Percentiles rank a stretch among this genome's conserved stretches.
phyloP scores from a whole-genome alignment of 1,140 invertebrate genomes.

The Trialeurodes vaporariorum region DNA sequence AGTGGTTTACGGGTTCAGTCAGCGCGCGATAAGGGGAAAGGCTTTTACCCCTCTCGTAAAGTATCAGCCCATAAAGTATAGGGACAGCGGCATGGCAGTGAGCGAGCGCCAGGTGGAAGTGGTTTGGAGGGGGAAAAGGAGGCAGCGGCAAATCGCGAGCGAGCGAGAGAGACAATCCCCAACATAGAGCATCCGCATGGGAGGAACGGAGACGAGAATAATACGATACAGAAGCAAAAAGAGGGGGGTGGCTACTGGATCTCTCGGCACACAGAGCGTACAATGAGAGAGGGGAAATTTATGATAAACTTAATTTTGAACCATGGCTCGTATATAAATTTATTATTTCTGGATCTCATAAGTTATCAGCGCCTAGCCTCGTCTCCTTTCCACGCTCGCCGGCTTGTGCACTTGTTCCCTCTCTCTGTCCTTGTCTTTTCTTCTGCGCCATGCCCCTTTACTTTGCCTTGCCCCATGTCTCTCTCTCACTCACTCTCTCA shows the following conservation, averaged over 20 bases:
- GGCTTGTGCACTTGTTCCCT: neutral
- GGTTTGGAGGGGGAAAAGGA: neutral
- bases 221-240: neutral
- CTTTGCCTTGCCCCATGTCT: too few relatives aligned
- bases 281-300: neutral
- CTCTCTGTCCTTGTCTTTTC: neutral
- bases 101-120: neutral
- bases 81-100: too few relatives aligned
- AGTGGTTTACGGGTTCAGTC: neutral
- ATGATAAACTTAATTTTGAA: conserved; percentile 1
- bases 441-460: too few relatives aligned
- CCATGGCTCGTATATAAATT: neutral
- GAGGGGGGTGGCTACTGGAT: neutral
- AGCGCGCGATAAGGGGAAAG: neutral
- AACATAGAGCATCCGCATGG: too few relatives aligned
- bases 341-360: neutral
- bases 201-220: too few relatives aligned
- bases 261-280: neutral
- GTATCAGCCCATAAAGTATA: neutral
- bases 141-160: too few relatives aligned
- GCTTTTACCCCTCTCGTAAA: neutral
- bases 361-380: neutral
- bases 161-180: too few relatives aligned
- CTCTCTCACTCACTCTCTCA: too few relatives aligned
- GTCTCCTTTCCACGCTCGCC: neutral